Evolutionary conservation across 2,888 invertebrate genomes (phyloP).

Genomic region (Agrochola litura): DNA sequence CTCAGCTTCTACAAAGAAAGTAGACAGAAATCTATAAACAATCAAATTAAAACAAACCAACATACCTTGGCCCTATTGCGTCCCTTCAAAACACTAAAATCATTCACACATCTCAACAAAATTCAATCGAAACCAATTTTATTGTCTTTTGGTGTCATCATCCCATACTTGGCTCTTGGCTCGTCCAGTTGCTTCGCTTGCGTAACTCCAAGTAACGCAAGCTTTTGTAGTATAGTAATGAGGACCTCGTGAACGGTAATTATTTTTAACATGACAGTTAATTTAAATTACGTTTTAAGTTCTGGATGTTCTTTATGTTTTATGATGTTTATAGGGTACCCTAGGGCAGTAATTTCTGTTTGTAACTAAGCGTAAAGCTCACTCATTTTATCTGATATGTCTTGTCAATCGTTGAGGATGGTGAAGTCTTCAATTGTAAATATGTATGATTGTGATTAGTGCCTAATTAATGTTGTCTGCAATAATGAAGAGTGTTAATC

Average conservation of each 20-base stretch:
- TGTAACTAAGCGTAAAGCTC: not conserved
- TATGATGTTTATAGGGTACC: slow-evolving; percentile 5
- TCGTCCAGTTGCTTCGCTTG: slow-evolving; percentile 52
- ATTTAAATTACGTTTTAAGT: slow-evolving; percentile 42
- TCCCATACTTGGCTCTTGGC: slow-evolving; percentile 53
- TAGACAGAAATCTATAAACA: not conserved
- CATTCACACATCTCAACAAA: slow-evolving; percentile 57
- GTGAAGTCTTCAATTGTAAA: not conserved
- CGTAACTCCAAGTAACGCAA: slow-evolving; percentile 53
- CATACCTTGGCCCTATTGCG: slow-evolving; percentile 53
- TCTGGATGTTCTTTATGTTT: slow-evolving; percentile 31
- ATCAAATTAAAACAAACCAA: slow-evolving; percentile 4
- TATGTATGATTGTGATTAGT: not conserved
- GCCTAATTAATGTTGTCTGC: not conserved
- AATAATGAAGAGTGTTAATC: not conserved
- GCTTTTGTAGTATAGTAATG: slow-evolving; percentile 58
- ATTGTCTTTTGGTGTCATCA: slow-evolving; percentile 65
- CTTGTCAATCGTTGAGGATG: not conserved
- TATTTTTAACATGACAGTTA: slow-evolving; percentile 58
- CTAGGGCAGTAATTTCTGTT: slow-evolving; percentile 14
- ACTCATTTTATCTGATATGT: not conserved
- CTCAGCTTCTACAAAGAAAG: not conserved
- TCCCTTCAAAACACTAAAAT: slow-evolving; percentile 49
- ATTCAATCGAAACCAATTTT: slow-evolving; percentile 65
- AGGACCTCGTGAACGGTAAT: slow-evolving; percentile 50